Base-by-base conservation (phyloP, 2,113 vertebrate genomes). In the Anolis carolinensis region DNA sequence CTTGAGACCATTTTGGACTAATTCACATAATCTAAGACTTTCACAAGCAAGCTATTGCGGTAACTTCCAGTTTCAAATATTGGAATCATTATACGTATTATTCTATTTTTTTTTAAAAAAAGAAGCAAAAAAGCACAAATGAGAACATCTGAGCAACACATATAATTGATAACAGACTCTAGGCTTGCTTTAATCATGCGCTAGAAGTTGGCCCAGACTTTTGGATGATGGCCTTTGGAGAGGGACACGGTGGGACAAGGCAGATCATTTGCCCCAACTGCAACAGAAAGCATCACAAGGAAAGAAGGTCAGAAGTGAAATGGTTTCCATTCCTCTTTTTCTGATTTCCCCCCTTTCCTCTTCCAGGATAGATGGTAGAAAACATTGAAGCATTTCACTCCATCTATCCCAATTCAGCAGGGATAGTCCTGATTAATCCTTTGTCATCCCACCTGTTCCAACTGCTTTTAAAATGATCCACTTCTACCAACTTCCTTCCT, bases 241-340 rank as follows among this genome's bases (percentile, higher is more conserved):
- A 81, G 32, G 44, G 34, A 48, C 50, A 3, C 48, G n/a, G 36
- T 84, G 55, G 23, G 5, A 52, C 7, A 32, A 30, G 75, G 75
- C 7, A 14, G 48, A 59, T 86, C 36, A 39, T 48, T 23, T 50
- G 5, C 16, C 27, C 68, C 67, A 16, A 71, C 25, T 34, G 59
- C 10, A 55, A 14, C 44, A 36, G 16, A 0, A 0, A 72, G 27
- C 30, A 30, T n/a, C 16, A 16, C 20, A 82, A 1, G 0, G 44
- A 77, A 10, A 59, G 87, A 65, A 79, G 59, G 14, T 67, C 2
- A 30, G 30, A 2, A 44, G 59, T 82, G 36, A 50, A 16, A 55
- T n/a, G 81, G 52, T 14, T 3, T 10, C 59, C 74, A 20, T 20
- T 55, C 48, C 62, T 52, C 25, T 73, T 59, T 14, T 18, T 55